phyloP scores from a whole-genome alignment of 2,113 vertebrate species.

The Zosterops pallidus region DNA sequence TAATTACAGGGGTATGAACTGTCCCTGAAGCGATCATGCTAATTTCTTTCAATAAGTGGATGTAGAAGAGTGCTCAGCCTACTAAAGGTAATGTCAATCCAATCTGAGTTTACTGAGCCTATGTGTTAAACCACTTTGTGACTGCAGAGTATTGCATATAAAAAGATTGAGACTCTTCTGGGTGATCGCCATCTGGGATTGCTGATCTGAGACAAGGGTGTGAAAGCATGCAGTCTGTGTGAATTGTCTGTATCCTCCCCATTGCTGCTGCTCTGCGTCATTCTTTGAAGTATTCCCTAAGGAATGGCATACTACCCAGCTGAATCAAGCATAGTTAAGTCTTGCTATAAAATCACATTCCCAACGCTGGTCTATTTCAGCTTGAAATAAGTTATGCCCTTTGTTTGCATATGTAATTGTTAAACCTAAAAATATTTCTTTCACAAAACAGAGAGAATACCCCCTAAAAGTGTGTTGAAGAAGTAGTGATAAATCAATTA shows the following conservation, averaged over 20 bases:
- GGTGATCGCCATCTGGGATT: conserved; percentile 13
- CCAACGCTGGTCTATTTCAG: conserved; percentile 31
- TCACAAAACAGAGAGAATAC: conserved; percentile 31
- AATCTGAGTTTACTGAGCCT: conserved; percentile 22
- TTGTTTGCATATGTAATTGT: neutral
- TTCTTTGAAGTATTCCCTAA: conserved; percentile 67
- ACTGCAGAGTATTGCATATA: conserved; percentile 7
- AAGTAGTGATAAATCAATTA: conserved; percentile 34
- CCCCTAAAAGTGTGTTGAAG: neutral
- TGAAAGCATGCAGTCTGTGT: conserved; percentile 32
- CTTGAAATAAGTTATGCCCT: conserved; percentile 32
- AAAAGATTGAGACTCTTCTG: conserved; percentile 29
- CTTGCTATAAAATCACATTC: conserved; percentile 40
- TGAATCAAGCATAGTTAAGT: conserved; percentile 50
- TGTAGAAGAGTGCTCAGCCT: neutral
- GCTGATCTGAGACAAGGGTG: conserved; percentile 37
- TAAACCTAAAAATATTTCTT: neutral
- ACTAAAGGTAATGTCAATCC: neutral
- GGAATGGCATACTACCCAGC: conserved; percentile 8
- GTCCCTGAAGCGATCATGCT: neutral
- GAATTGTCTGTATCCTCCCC: conserved; percentile 50
- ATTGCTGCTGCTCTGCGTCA: conserved; percentile 43
- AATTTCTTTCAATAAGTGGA: neutral
- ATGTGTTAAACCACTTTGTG: neutral
- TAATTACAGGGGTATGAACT: conserved; percentile 8